Evolutionary conservation across 2,113 vertebrate species (phyloP).

Genomic region (Triplophysa tibetana): DNA sequence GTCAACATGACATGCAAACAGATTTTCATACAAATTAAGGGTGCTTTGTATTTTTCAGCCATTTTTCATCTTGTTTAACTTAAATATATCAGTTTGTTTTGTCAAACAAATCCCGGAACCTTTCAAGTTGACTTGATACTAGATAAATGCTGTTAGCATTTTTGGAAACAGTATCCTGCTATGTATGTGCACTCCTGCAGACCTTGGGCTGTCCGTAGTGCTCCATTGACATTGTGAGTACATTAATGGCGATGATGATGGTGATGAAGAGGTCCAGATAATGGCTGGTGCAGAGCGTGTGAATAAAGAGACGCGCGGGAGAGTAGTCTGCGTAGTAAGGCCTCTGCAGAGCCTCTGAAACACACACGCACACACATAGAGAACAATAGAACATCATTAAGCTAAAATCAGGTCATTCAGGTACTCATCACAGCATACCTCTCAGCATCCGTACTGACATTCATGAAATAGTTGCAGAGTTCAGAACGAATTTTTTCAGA

Average conservation of each 20-base stretch:
- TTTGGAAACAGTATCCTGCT: too few species aligned
- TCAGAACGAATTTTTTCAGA: too few species aligned
- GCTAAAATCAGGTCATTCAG: constrained; percentile 37
- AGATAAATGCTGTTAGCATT: too few species aligned
- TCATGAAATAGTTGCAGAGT: too few species aligned
- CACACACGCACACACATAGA: constrained; percentile 35
- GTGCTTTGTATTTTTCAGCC: too few species aligned
- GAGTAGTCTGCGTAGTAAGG: constrained; percentile 94
- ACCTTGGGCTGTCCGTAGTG: constrained; percentile 97
- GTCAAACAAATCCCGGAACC: too few species aligned
- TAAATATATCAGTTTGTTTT: too few species aligned
- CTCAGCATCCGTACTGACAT: background rate
- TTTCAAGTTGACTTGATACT: too few species aligned
- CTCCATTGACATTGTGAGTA: constrained; percentile 98
- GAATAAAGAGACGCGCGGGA: constrained; percentile 82
- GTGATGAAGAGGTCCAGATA: constrained; percentile 98
- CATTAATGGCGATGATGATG: constrained; percentile 93
- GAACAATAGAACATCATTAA: constrained; percentile 35
- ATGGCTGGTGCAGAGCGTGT: constrained; percentile 91
- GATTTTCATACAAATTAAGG: too few species aligned
- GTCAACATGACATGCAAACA: too few species aligned
- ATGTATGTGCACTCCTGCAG: constrained; percentile 51
- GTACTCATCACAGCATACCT: background rate
- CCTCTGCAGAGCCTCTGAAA: constrained; percentile 86
- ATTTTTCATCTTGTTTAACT: too few species aligned